These are phyloP conservation scores for Caenorhabditis uteleia DNA, from an alignment of 2,888 invertebrate species.

Conservation along the genomic window DNA sequence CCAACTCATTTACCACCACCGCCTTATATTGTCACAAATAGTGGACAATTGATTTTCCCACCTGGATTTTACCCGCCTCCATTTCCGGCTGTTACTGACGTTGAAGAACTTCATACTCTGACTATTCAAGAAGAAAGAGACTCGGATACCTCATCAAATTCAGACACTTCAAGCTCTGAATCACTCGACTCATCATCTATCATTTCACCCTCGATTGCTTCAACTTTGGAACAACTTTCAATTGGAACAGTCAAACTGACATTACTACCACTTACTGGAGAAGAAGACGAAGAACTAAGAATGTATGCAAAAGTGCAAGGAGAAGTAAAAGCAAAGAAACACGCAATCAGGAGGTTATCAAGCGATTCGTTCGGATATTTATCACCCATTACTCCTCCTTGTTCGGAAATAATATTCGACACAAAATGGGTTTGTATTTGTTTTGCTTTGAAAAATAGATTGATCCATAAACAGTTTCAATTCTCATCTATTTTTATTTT, in stretches of 20 bases:
- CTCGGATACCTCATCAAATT: slow-evolving; percentile 15
- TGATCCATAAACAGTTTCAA: slow-evolving; percentile 13
- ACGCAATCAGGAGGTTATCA: too few relatives aligned
- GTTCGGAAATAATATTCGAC: slow-evolving; percentile 18
- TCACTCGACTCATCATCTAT: neutral
- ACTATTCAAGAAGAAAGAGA: neutral
- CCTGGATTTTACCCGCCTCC: slow-evolving; percentile 39
- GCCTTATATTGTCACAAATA: slow-evolving; percentile 8
- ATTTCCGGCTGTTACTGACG: slow-evolving; percentile 37
- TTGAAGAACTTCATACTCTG: slow-evolving; percentile 32
- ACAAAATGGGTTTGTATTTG: neutral
- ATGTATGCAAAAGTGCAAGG: slow-evolving; percentile 34
- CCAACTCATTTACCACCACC: slow-evolving; percentile 50
- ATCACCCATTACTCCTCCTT: too few relatives aligned
- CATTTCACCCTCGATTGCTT: slow-evolving; percentile 9
- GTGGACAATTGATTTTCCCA: slow-evolving; percentile 24
- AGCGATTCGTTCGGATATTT: too few relatives aligned
- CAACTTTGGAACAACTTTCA: neutral
- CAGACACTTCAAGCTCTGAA: slow-evolving; percentile 7
- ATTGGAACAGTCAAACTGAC: slow-evolving; percentile 13
- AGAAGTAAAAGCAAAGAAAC: slow-evolving; percentile 17
- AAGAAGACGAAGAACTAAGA: slow-evolving; percentile 29
- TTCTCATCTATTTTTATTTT: too few relatives aligned
- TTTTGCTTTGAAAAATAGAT: too few relatives aligned
- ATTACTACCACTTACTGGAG: slow-evolving; percentile 26